These are phyloP conservation scores for Acronicta aceris DNA, from an alignment of 2,888 invertebrate genomes.

Conservation along the genomic window DNA sequence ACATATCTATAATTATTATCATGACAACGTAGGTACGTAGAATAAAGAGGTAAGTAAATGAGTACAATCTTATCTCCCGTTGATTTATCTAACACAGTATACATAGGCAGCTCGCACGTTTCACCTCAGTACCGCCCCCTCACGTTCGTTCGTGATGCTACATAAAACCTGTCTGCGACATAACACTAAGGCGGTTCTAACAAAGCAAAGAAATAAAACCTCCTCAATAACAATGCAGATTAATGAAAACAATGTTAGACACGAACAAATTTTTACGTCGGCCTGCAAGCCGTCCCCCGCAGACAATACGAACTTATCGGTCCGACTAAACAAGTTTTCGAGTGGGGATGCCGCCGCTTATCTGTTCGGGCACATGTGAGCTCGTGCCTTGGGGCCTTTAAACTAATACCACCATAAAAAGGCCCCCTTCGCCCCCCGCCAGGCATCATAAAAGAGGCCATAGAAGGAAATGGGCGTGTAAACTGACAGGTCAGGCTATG, in stretches of 20 bases:
- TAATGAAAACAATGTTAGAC: conserved; percentile 61
- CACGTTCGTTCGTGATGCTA: conserved; percentile 59
- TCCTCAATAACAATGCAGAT: conserved; percentile 54
- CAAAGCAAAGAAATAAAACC: conserved; percentile 58
- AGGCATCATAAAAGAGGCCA: conserved; percentile 76
- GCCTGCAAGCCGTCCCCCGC: conserved; percentile 71
- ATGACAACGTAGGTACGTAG: conserved; percentile 26
- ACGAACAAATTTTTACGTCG: conserved; percentile 64
- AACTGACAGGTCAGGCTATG: conserved; percentile 72
- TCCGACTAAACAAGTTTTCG: conserved; percentile 85
- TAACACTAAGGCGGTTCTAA: conserved; percentile 37
- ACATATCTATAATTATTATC: conserved; percentile 2
- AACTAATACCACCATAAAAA: conserved; percentile 78
- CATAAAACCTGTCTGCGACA: conserved; percentile 56
- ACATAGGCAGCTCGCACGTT: conserved; percentile 40
- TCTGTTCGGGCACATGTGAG: conserved; percentile 86
- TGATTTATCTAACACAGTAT: conserved; percentile 53
- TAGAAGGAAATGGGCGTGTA: conserved; percentile 79
- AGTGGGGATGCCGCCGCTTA: conserved; percentile 86
- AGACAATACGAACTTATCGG: conserved; percentile 85
- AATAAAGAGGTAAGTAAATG: conserved; percentile 38
- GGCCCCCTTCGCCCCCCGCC: conserved; percentile 71
- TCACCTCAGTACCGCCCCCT: conserved; percentile 48
- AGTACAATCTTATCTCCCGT: conserved; percentile 55
- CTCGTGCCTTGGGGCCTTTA: conserved; percentile 83